Evolutionary conservation across 2,888 invertebrate genomes (phyloP).

Genomic region (Epinotia ramella): DNA sequence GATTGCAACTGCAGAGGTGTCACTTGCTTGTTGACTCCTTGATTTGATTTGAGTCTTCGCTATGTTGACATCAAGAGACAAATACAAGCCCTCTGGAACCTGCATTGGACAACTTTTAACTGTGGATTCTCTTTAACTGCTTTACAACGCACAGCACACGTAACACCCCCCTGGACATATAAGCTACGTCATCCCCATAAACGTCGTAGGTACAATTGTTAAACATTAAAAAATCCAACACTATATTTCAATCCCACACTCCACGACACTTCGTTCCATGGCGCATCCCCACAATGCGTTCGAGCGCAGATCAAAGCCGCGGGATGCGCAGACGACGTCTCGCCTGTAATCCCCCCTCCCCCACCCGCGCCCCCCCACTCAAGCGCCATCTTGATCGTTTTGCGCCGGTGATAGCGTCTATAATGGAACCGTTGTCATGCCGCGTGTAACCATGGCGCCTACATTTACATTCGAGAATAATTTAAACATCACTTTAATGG

Average conservation of each 20-base stretch:
- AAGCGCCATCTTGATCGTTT: slow-evolving; percentile 43
- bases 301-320: slow-evolving; percentile 54
- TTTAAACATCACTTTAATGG: slow-evolving; percentile 54
- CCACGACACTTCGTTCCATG: slow-evolving; percentile 12
- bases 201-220: background rate
- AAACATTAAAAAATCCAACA: no score
- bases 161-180: background rate
- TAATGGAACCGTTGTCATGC: slow-evolving; percentile 35
- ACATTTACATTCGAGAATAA: slow-evolving; percentile 51
- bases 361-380: slow-evolving; percentile 48
- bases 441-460: slow-evolving; percentile 29
- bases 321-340: slow-evolving; percentile 83
- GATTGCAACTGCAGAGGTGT: no score
- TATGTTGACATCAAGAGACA: no score
- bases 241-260: slow-evolving; percentile 1
- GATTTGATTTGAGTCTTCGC: background rate
- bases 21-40: background rate
- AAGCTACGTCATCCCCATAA: background rate
- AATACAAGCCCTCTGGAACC: background rate
- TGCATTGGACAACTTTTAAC: background rate
- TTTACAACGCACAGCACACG: no score
- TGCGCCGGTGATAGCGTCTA: slow-evolving; percentile 42
- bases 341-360: slow-evolving; percentile 65
- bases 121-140: background rate
- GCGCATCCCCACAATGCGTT: slow-evolving; percentile 35